These are phyloP conservation scores for Coturnix japonica DNA, from an alignment of 2,113 vertebrate genomes.

Conservation along the genomic window DNA sequence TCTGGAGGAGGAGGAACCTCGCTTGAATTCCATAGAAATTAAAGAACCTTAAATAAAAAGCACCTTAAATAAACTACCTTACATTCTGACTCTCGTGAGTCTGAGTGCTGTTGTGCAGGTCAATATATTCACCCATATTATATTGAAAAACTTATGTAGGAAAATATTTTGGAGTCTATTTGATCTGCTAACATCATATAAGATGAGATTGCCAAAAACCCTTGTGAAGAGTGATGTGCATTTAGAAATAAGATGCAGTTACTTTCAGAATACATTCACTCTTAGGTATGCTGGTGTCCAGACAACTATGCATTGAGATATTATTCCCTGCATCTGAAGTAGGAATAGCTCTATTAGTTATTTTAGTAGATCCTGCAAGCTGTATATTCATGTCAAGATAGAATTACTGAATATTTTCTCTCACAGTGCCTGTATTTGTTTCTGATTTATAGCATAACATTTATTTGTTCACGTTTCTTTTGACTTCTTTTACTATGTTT, in stretches of 20 bases:
- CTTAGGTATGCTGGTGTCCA: background rate
- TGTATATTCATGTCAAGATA: background rate
- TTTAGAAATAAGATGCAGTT: background rate
- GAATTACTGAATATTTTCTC: background rate
- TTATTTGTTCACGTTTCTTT: background rate
- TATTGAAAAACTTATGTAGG: background rate
- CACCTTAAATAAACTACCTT: no score
- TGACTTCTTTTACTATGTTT: background rate
- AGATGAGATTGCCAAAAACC: background rate
- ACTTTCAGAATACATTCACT: background rate
- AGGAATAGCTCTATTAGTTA: background rate
- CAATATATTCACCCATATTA: rapidly evolving
- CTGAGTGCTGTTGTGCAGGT: no score
- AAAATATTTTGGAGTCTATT: background rate
- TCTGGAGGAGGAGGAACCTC: no score
- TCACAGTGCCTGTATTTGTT: background rate
- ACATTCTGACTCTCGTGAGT: no score
- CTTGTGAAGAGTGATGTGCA: background rate
- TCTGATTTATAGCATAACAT: background rate
- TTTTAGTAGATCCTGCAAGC: background rate
- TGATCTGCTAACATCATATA: background rate
- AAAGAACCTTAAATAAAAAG: no score
- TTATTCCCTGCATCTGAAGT: background rate
- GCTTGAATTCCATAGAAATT: no score
- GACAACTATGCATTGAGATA: background rate